These are phyloP conservation scores for Orientallactaga sibirica DNA, from an alignment of 2,797 vertebrate species.

Conservation along the genomic window DNA sequence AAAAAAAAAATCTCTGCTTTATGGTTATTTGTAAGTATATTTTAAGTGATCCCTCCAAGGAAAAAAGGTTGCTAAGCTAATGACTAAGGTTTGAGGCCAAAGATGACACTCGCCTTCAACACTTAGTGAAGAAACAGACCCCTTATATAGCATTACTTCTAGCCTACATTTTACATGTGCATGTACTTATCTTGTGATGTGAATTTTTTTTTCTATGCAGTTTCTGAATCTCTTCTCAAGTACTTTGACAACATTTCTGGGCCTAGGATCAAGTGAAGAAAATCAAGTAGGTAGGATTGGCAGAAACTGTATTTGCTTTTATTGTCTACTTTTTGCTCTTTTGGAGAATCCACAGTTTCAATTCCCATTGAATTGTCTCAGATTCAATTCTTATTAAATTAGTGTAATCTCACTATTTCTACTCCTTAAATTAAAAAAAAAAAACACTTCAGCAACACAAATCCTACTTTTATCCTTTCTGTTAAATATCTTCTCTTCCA, in stretches of 20 bases:
- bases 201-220: conserved; percentile 20
- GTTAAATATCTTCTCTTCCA: conserved; percentile 20
- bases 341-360: background rate
- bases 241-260: conserved; percentile 6
- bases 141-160: background rate
- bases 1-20: conserved; percentile 11
- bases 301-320: conserved; percentile 39
- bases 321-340: conserved; percentile 37
- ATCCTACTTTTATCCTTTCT: conserved; percentile 43
- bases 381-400: conserved; percentile 61
- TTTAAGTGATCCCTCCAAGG: background rate
- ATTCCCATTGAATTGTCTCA: background rate
- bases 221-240: conserved; percentile 29
- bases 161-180: background rate
- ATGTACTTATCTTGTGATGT: background rate
- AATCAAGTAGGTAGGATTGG: background rate
- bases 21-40: background rate
- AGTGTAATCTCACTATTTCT: conserved; percentile 12
- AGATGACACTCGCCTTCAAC: background rate
- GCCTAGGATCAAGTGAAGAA: conserved; percentile 10
- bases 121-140: background rate
- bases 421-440: conserved; percentile 17
- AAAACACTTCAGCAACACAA: conserved; percentile 22
- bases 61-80: conserved; percentile 18
- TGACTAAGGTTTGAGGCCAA: background rate